phyloP scores from a whole-genome alignment of 2,113 vertebrate species.

The Cairina moschata region DNA sequence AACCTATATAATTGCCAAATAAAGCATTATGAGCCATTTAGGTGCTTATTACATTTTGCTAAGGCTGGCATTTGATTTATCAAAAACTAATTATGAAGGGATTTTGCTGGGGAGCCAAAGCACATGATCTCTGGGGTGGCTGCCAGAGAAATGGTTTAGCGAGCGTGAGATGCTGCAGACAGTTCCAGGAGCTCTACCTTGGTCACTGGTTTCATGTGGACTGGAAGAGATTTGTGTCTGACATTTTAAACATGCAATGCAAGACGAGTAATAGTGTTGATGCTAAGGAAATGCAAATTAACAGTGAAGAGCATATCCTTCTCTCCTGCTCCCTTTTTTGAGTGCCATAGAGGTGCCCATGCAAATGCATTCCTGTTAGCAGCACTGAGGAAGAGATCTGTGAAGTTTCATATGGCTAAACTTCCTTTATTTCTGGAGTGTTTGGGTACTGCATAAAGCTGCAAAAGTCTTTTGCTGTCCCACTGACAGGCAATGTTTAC shows the following conservation, averaged over 20 bases:
- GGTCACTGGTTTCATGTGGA: background rate
- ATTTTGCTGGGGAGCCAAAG: background rate
- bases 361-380: background rate
- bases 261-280: background rate
- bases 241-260: background rate
- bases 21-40: slow-evolving; percentile 1
- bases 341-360: background rate
- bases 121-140: background rate
- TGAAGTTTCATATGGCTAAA: background rate
- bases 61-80: slow-evolving; percentile 15
- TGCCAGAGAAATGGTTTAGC: background rate
- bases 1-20: background rate
- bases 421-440: background rate
- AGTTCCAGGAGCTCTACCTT: background rate
- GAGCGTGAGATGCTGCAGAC: background rate
- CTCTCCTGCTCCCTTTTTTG: background rate
- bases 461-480: background rate
- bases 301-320: background rate
- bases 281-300: background rate
- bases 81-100: background rate
- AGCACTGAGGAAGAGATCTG: background rate
- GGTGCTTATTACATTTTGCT: background rate
- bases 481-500: background rate
- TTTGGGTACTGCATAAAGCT: background rate
- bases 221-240: background rate